These are phyloP conservation scores for Poicephalus meyeri DNA, from an alignment of 2,113 vertebrate genomes.

Conservation along the genomic window DNA sequence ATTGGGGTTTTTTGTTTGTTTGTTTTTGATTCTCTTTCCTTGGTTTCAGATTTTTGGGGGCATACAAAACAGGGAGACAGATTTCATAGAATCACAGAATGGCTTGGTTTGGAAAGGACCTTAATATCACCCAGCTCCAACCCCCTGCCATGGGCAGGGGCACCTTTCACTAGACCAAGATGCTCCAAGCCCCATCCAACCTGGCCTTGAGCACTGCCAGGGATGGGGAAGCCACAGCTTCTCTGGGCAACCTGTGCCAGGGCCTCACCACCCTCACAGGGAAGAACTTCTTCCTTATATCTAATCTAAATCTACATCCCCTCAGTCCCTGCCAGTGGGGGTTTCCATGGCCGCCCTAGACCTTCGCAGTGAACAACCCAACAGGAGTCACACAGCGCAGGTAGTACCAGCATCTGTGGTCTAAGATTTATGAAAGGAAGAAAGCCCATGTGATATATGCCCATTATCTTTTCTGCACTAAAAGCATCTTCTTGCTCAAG, in stretches of 20 bases:
- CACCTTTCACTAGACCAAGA: background rate
- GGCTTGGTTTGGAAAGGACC: background rate
- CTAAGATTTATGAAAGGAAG: background rate
- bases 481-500: background rate
- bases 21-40: too few species aligned
- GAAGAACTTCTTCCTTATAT: background rate
- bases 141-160: background rate
- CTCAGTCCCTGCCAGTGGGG: background rate
- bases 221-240: background rate
- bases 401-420: background rate
- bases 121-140: background rate
- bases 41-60: background rate
- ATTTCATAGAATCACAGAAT: background rate
- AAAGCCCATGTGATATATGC: background rate
- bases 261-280: background rate
- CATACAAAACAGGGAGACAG: background rate
- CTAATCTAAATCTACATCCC: background rate
- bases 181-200: background rate
- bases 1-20: background rate
- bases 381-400: background rate
- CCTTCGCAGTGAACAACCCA: background rate
- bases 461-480: background rate
- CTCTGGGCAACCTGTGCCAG: background rate
- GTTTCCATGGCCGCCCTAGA: background rate
- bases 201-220: background rate